A percentile compares a stretch with the other conserved stretches of the same genome.
These are phyloP conservation scores for Megalops atlanticus DNA, from an alignment of 2,113 vertebrate genomes.

Conservation along the genomic window DNA sequence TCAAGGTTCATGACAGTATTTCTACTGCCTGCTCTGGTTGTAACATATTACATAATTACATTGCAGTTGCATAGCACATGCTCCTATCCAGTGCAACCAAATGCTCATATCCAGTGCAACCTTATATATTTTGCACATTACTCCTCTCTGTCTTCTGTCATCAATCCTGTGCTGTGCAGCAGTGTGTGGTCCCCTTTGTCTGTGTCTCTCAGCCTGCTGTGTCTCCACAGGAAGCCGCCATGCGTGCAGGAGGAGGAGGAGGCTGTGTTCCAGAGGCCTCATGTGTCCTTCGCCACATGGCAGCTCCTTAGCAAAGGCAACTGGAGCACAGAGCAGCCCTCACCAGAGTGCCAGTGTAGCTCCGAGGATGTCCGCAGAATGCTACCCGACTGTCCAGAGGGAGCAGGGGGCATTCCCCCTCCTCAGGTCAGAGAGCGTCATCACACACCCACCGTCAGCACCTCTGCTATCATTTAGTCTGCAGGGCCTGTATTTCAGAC, in stretches of 20 bases:
- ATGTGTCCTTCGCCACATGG: slow-evolving; percentile 49
- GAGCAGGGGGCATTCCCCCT: slow-evolving; percentile 77
- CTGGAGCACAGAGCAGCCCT: slow-evolving; percentile 68
- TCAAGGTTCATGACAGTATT: too few species aligned
- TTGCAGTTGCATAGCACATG: too few species aligned
- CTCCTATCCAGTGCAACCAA: too few species aligned
- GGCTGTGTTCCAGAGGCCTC: slow-evolving; percentile 59
- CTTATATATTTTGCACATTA: too few species aligned
- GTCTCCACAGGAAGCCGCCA: slow-evolving; percentile 35
- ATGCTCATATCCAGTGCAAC: too few species aligned
- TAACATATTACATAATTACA: too few species aligned
- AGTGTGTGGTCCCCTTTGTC: neutral
- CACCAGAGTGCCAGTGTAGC: slow-evolving; percentile 81
- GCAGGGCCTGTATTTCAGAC: too few species aligned
- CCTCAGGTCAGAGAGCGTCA: slow-evolving; percentile 73
- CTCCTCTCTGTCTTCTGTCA: too few species aligned
- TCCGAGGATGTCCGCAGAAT: slow-evolving; percentile 68
- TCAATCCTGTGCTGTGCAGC: neutral
- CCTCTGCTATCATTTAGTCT: too few species aligned
- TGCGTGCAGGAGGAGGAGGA: slow-evolving; percentile 36
- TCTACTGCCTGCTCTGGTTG: too few species aligned
- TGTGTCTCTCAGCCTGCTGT: neutral
- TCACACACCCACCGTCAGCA: rapidly evolving
- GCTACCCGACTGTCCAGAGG: slow-evolving; percentile 79
- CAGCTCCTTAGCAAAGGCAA: slow-evolving; percentile 64